Evolutionary conservation across 2,113 vertebrate species (phyloP).

Genomic region (Ammodramus savannarum): DNA sequence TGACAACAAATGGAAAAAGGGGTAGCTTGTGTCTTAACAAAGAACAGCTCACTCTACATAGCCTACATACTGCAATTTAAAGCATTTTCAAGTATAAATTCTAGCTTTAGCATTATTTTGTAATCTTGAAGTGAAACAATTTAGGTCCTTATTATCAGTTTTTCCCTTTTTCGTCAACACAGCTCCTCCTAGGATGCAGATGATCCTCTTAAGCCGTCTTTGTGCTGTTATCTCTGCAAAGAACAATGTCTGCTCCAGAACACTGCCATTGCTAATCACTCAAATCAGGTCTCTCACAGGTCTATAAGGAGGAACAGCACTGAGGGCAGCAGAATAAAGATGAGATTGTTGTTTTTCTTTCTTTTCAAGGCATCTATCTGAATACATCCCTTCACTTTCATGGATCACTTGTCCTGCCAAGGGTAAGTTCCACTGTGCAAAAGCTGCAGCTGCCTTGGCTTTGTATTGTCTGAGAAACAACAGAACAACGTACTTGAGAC

Average conservation of each 20-base stretch:
- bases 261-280: slow-evolving; percentile 15
- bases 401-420: not conserved
- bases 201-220: slow-evolving; percentile 8
- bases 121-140: not conserved
- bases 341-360: not conserved
- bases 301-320: not conserved
- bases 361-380: not conserved
- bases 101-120: not conserved
- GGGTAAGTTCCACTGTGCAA: not conserved
- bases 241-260: slow-evolving; percentile 19
- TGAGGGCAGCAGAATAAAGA: slow-evolving; percentile 22
- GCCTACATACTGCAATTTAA: not conserved
- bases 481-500: not conserved
- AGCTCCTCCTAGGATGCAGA: slow-evolving; percentile 8
- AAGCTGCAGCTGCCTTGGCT: not conserved
- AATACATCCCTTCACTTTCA: not conserved
- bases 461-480: rapidly evolving
- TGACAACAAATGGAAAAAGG: not conserved
- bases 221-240: slow-evolving; percentile 8
- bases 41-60: not conserved
- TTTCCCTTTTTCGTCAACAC: slow-evolving; percentile 5
- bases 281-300: not conserved
- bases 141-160: not conserved
- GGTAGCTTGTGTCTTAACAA: not conserved
- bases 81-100: not conserved